phyloP scores from a whole-genome alignment of 2,888 invertebrate species.

The Hemaris fuciformis region DNA sequence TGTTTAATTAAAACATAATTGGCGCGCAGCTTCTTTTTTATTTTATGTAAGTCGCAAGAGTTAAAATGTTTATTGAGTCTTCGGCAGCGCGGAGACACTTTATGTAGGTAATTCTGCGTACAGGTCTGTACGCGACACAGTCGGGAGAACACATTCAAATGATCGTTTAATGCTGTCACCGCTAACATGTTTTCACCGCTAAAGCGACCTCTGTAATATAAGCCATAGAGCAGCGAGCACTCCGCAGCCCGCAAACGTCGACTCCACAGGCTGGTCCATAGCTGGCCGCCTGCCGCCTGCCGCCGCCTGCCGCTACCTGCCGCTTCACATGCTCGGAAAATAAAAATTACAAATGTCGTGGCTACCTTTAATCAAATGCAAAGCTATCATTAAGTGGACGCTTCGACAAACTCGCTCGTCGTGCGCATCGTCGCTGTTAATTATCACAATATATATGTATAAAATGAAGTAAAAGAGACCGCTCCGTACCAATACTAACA shows the following conservation, averaged over 20 bases:
- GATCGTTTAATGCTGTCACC: slow-evolving; percentile 56
- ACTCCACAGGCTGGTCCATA: slow-evolving; percentile 37
- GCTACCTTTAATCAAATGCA: slow-evolving; percentile 78
- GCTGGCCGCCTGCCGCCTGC: slow-evolving; percentile 30
- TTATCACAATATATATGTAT: slow-evolving; percentile 77
- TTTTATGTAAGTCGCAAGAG: slow-evolving; percentile 1
- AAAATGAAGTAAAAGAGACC: slow-evolving; percentile 78
- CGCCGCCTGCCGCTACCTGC: too few relatives aligned
- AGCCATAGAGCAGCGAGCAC: slow-evolving; percentile 49
- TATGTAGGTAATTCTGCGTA: background rate
- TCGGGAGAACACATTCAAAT: slow-evolving; percentile 47
- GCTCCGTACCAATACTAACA: slow-evolving; percentile 75
- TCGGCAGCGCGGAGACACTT: background rate
- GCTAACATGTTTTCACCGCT: slow-evolving; percentile 54
- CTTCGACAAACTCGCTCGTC: slow-evolving; percentile 69
- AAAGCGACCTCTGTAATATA: slow-evolving; percentile 48
- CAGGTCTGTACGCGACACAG: slow-evolving; percentile 23
- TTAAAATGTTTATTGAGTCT: slow-evolving; percentile 6
- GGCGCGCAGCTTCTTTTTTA: background rate
- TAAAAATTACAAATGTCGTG: slow-evolving; percentile 69
- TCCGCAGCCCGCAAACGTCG: slow-evolving; percentile 44
- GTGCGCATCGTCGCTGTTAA: slow-evolving; percentile 78
- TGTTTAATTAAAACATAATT: slow-evolving; percentile 11
- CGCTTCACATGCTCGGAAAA: slow-evolving; percentile 47
- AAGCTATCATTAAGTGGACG: slow-evolving; percentile 75